A percentile compares a stretch with the other conserved stretches of the same genome.
phyloP scores from a whole-genome alignment of 2,113 vertebrate species.

The Mormyrus iriodes region DNA sequence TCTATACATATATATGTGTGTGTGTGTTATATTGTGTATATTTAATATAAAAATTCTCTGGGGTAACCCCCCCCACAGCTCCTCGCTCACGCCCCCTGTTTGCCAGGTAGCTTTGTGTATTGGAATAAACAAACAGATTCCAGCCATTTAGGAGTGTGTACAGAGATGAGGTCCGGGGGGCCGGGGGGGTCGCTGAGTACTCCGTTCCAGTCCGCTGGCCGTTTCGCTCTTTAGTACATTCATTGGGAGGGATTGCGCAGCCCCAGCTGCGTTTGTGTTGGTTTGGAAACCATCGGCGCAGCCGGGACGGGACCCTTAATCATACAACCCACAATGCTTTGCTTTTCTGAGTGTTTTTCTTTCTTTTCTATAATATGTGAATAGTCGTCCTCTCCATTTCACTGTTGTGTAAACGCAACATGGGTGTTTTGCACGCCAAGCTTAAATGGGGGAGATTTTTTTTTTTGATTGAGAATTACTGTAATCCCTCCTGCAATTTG shows the following conservation, averaged over 20 bases:
- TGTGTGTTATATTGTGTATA: no score
- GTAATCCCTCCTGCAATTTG: constrained; percentile 2
- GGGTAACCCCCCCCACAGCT: constrained; percentile 11
- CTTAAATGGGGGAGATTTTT: background rate
- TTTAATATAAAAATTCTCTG: no score
- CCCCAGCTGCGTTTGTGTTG: background rate
- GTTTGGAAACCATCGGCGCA: background rate
- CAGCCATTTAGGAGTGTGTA: constrained; percentile 36
- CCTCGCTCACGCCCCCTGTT: constrained; percentile 50
- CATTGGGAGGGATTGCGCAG: background rate
- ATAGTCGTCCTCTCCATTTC: background rate
- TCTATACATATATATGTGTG: no score
- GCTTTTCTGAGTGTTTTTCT: background rate
- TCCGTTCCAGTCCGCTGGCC: constrained; percentile 48
- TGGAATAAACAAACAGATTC: constrained; percentile 60
- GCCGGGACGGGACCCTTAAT: background rate
- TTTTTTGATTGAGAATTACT: background rate
- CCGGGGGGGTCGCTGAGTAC: constrained; percentile 43
- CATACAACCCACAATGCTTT: background rate
- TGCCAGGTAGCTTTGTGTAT: constrained; percentile 64
- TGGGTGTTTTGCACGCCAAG: background rate
- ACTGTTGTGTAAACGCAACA: constrained; percentile 15
- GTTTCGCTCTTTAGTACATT: background rate
- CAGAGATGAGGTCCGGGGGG: background rate
- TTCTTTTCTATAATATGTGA: background rate